Percentiles rank a stretch among this genome's conserved stretches.
These are phyloP conservation scores for Gorsachius goisagi DNA, from an alignment of 2,113 vertebrate genomes.

Conservation along the genomic window DNA sequence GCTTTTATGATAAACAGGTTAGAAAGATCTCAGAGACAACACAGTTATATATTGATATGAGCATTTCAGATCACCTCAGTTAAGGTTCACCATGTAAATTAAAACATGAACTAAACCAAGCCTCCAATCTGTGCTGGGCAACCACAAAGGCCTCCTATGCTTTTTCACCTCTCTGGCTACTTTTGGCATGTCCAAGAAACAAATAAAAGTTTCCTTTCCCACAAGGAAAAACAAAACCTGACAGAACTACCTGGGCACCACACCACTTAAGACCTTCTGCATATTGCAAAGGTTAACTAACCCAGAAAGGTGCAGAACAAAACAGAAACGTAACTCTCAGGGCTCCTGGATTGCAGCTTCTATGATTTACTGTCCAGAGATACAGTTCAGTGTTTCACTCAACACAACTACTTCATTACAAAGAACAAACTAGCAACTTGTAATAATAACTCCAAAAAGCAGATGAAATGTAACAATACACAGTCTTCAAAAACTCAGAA, in stretches of 20 bases:
- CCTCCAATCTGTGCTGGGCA: neutral
- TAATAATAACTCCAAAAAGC: neutral
- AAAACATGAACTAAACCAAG: neutral
- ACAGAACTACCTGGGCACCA: neutral
- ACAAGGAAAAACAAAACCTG: neutral
- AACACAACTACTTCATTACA: neutral
- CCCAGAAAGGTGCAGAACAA: neutral
- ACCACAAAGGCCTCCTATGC: neutral
- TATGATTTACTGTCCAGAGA: neutral
- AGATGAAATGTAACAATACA: neutral
- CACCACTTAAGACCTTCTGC: neutral
- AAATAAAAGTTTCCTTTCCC: neutral
- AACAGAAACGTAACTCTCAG: neutral
- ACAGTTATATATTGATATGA: neutral
- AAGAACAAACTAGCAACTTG: neutral
- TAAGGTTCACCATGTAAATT: neutral
- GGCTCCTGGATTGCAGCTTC: neutral
- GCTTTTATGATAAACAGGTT: neutral
- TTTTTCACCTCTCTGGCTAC: neutral
- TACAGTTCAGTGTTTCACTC: neutral
- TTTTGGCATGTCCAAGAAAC: neutral
- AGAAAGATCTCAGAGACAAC: neutral
- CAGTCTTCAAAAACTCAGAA: neutral
- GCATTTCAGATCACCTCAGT: neutral
- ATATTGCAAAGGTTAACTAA: neutral